Base-by-base conservation (phyloP, 2,888 invertebrate genomes). In the Hybos culiciformis region DNA sequence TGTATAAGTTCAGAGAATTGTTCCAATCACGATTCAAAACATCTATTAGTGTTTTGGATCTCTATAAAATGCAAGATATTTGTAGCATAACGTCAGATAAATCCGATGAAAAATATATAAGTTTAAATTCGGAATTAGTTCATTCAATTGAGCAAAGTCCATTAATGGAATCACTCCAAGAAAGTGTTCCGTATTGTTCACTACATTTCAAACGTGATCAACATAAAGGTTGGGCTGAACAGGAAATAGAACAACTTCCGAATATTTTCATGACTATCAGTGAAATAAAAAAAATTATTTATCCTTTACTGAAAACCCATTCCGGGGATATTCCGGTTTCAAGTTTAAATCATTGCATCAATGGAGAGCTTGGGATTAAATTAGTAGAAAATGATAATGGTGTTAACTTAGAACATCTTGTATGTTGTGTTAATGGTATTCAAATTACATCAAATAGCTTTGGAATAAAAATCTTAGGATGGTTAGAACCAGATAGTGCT, bases 391-490 rank as follows among this genome's bases (percentile, higher is more conserved):
- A 66, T 42, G 75, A 75, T 4, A 73, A 67, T 45, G 90, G 91
- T 5, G 91, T 92, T 14, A 82, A 90, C 1, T 64, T 96, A 43
- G 96, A 96, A 61, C 84, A 94, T 67, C 69, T 96, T 42, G 75
- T 96, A 20, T 81, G 88, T 39, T 88, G 87, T 61, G 75, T 91
- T 9, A 75, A 79, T 9, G 82, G 82, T 26, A 74, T 93, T 29
- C 62, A 66, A 45, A 64, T 67, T 26, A 62, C 61, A n/a, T 57
- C 60, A 4, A 67, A 67, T 46, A 66, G 62, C 42, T 67, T 66
- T 46, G 67, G 67, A 14, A 66, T 67, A 9, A 67, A 67, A 51
- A 63, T 66, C 31, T 54, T 66, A 4, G 58, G 59, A 12, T 63
- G 61, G 62, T 39, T 61, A 23, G 61, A 64, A 43, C 45, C 57